A percentile compares a stretch with the other conserved stretches of the same genome.
Conservation (phyloP, 1,140 invertebrate genomes). For the Archivesica marissinica region DNA sequence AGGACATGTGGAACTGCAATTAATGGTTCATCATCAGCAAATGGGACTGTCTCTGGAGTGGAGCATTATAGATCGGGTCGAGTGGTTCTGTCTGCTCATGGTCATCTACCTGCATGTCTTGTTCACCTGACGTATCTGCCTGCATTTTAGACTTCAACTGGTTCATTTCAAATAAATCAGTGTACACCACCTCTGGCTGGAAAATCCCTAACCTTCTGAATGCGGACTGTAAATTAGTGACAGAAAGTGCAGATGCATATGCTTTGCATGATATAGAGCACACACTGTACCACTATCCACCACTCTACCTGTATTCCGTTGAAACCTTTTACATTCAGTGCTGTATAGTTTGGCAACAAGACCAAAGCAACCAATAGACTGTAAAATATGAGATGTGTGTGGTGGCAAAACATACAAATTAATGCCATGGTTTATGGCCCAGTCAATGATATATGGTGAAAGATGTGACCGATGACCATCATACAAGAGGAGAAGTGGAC, state of each 20-base stretch:
- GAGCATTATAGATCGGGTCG: too few species aligned
- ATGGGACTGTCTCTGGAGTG: not conserved
- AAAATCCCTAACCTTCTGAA: slow-evolving; percentile 33
- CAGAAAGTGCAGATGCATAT: not conserved
- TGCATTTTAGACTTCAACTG: not conserved
- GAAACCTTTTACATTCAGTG: not conserved
- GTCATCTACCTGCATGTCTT: not conserved
- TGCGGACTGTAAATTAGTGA: slow-evolving; percentile 7
- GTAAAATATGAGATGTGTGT: slow-evolving; percentile 40
- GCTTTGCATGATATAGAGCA: not conserved
- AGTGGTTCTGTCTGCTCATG: not conserved
- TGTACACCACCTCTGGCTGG: not conserved
- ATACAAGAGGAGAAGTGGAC: not conserved
- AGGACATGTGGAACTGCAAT: not conserved
- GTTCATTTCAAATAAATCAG: not conserved
- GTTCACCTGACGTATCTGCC: not conserved
- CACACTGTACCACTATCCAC: slow-evolving; percentile 25
- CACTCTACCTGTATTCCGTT: not conserved
- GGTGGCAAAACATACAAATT: slow-evolving; percentile 48
- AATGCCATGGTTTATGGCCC: slow-evolving; percentile 31
- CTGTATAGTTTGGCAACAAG: slow-evolving; percentile 26
- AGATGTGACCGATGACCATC: slow-evolving; percentile 19
- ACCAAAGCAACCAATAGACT: slow-evolving; percentile 41
- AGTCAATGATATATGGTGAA: slow-evolving; percentile 7
- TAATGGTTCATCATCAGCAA: not conserved